Base-by-base conservation (phyloP, 1,140 invertebrate species). In the Triops cancriformis region DNA sequence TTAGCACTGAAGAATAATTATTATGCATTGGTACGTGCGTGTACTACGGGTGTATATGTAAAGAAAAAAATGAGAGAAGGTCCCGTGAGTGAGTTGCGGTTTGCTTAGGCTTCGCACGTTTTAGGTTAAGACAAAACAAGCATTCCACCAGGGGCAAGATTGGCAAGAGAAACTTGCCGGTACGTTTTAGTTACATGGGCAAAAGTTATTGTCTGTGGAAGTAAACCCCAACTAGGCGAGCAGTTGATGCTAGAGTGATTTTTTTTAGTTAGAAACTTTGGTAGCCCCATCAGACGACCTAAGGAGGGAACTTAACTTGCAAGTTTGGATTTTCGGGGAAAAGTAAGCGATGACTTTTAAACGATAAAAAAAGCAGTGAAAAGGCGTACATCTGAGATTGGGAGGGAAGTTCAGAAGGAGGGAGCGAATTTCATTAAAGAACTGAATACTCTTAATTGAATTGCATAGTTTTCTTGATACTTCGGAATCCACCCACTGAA, bases 61-160 rank as follows among this genome's bases (percentile, higher is more conserved):
- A 14, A 64, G 12, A 14, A 14, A 64, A 14, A 64, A 6, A 3
- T n/a, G 14, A 12, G 12, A 12, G 12, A 23, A 23, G 51, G 51
- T 18, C 51, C n/a, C 51, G 14, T 64, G 14, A 64, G 6, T 64
- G 51, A 10, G 51, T 64, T 64, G 14, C 5, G 51, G 51, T 64
- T 7, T 64, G 51, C 51, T 64, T 64, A 64, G 51, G 18, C 51
- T 64, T 64, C 51, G 6, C 51, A 64, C 14, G 51, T 64, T 64
- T 64, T 64, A 23, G 51, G 51, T 64, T 64, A 18, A 64, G 51
- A 64, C 51, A 64, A 64, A 64, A 64, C 51, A 64, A 64, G 51
- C 51, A 18, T 64, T 64, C 18, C n/a, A 23, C 51, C 51, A n/a
- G 51, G 51, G 23, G 51, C 51, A 23, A 64, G 23, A 64, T n/a